phyloP scores from a whole-genome alignment of 2,888 invertebrate species.

The Pseudanteris insignis region DNA sequence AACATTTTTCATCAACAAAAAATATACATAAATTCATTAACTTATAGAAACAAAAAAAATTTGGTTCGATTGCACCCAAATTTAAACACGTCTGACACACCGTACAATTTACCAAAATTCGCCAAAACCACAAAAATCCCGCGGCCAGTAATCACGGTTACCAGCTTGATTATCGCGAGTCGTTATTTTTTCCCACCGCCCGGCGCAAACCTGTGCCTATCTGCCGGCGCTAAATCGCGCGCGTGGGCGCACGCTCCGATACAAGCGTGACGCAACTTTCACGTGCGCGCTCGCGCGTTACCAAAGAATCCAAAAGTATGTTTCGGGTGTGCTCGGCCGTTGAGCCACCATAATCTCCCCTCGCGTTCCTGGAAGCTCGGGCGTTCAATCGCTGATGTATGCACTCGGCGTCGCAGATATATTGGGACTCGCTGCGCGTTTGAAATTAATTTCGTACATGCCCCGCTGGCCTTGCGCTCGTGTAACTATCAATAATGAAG shows the following conservation, averaged over 20 bases:
- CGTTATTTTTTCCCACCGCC: too few relatives aligned
- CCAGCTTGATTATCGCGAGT: too few relatives aligned
- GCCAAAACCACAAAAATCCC: too few relatives aligned
- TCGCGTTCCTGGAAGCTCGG: constrained; percentile 53
- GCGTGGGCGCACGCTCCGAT: constrained; percentile 52
- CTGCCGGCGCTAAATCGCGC: too few relatives aligned
- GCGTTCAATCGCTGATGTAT: constrained; percentile 64
- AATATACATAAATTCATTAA: too few relatives aligned
- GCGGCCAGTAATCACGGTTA: too few relatives aligned
- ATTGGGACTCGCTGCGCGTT: constrained; percentile 58
- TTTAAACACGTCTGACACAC: too few relatives aligned
- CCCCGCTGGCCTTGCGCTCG: constrained; percentile 58
- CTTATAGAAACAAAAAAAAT: too few relatives aligned
- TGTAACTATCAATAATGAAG: constrained; percentile 66
- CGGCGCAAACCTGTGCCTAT: too few relatives aligned
- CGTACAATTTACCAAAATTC: too few relatives aligned
- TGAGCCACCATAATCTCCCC: constrained; percentile 53
- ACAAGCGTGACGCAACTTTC: constrained; percentile 33
- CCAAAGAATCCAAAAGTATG: constrained; percentile 33
- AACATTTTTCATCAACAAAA: too few relatives aligned
- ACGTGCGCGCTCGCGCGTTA: constrained; percentile 25
- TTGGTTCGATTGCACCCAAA: too few relatives aligned
- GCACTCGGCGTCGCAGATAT: constrained; percentile 57
- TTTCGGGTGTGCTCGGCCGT: constrained; percentile 15
- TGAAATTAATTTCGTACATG: constrained; percentile 63